Evolutionary conservation across 1,140 invertebrate species (phyloP).

Genomic region (Drosophila yakuba): DNA sequence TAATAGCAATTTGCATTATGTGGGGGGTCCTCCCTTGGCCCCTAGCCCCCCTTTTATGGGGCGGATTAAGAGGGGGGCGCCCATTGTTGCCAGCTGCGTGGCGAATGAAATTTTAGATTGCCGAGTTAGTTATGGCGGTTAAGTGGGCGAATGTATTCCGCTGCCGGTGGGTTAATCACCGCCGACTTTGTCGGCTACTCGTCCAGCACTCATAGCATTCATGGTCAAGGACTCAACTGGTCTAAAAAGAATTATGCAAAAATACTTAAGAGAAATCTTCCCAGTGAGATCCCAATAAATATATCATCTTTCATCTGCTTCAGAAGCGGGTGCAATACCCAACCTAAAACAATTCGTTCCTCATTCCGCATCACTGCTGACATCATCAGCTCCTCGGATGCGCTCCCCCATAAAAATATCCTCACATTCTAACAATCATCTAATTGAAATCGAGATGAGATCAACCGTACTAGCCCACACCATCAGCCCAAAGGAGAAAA

Average conservation of each 20-base stretch:
- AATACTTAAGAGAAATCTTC: too few species aligned
- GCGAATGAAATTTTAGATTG: slow-evolving; percentile 48
- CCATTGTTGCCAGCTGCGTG: slow-evolving; percentile 49
- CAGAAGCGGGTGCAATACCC: not conserved
- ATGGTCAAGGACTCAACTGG: not conserved
- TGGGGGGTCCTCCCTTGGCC: slow-evolving; percentile 55
- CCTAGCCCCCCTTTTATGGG: slow-evolving; percentile 10
- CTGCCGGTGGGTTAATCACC: slow-evolving; percentile 4
- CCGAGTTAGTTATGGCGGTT: slow-evolving; percentile 38
- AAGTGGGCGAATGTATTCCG: slow-evolving; percentile 15
- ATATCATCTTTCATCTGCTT: not conserved
- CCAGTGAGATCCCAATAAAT: too few species aligned
- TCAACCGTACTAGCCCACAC: slow-evolving; percentile 33
- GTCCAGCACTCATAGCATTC: not conserved
- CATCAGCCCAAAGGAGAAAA: not conserved
- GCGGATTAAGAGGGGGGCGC: slow-evolving; percentile 43
- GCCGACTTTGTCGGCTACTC: too few species aligned
- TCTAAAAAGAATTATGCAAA: not conserved
- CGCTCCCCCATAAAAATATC: slow-evolving; percentile 35
- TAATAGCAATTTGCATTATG: slow-evolving; percentile 80
- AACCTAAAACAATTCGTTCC: slow-evolving; percentile 14
- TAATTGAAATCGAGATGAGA: slow-evolving; percentile 70
- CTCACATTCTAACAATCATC: slow-evolving; percentile 63
- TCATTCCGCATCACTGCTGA: slow-evolving; percentile 25
- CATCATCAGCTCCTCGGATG: slow-evolving; percentile 34